A percentile compares a stretch with the other conserved stretches of the same genome.
phyloP scores from a whole-genome alignment of 2,888 invertebrate species.

The Muscina levida region DNA sequence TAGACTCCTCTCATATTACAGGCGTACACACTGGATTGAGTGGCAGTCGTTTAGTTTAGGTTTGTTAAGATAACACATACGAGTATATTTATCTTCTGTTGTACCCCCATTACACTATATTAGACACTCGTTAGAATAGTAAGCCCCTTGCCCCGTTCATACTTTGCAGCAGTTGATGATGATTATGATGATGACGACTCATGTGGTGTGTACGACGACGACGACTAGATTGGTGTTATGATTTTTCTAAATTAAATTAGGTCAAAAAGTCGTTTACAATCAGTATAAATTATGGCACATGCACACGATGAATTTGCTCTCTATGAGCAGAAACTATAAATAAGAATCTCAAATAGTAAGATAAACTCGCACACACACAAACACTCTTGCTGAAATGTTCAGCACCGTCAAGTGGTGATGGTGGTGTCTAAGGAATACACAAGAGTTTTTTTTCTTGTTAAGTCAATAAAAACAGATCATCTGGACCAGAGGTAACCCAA shows the following conservation, averaged over 20 bases:
- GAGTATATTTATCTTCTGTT: slow-evolving; percentile 21
- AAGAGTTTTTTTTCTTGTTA: too few species aligned
- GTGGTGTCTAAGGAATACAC: too few species aligned
- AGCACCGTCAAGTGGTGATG: too few species aligned
- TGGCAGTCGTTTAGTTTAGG: slow-evolving; percentile 7
- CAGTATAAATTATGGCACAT: slow-evolving; percentile 59
- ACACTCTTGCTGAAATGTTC: not conserved
- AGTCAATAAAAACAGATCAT: too few species aligned
- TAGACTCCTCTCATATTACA: not conserved
- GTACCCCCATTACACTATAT: not conserved
- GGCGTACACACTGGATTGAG: slow-evolving; percentile 5
- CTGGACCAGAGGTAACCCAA: too few species aligned
- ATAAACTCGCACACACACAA: slow-evolving; percentile 22
- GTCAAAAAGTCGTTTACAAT: slow-evolving; percentile 64
- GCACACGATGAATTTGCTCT: not conserved
- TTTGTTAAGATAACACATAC: slow-evolving; percentile 27
- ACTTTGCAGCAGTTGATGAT: slow-evolving; percentile 17
- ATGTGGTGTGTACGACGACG: slow-evolving; percentile 32
- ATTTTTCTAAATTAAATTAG: slow-evolving; percentile 65
- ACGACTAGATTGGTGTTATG: slow-evolving; percentile 37
- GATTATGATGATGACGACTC: not conserved
- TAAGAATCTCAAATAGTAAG: slow-evolving; percentile 4
- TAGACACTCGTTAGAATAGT: not conserved
- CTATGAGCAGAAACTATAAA: not conserved
- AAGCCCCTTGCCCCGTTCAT: not conserved